Evolutionary conservation across 2,797 vertebrate species (phyloP).

Genomic region (Vireo griseus): DNA sequence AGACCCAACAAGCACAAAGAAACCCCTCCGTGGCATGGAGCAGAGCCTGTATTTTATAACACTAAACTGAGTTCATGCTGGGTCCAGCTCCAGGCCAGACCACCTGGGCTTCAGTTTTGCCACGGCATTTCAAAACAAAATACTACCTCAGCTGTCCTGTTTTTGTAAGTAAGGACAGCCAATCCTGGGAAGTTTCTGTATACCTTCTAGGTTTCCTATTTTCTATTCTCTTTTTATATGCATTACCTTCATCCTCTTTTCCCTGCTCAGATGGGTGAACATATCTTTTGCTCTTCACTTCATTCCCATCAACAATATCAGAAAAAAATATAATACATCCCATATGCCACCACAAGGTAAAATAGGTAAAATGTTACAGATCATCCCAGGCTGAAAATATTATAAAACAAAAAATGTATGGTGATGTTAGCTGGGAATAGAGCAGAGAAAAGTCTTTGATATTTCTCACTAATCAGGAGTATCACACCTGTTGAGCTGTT

Average conservation of each 20-base stretch:
- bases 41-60: neutral
- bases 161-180: neutral
- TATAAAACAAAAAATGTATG: neutral
- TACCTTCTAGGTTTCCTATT: neutral
- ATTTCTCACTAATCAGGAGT: neutral
- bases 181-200: neutral
- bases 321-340: neutral
- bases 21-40: neutral
- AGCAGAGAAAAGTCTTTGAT: neutral
- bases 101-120: neutral
- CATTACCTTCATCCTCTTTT: neutral
- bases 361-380: neutral
- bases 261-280: neutral
- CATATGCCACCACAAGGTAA: no score
- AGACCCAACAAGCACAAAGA: neutral
- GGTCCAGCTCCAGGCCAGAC: neutral
- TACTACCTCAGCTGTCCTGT: neutral
- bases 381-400: neutral
- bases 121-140: neutral
- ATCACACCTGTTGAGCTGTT: neutral
- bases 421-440: neutral
- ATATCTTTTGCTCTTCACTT: neutral
- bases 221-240: neutral
- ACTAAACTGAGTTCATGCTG: neutral
- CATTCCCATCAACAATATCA: neutral